A percentile compares a stretch with the other conserved stretches of the same genome.
Conservation (phyloP, 2,888 invertebrate species). For the Agriotes lineatus region DNA sequence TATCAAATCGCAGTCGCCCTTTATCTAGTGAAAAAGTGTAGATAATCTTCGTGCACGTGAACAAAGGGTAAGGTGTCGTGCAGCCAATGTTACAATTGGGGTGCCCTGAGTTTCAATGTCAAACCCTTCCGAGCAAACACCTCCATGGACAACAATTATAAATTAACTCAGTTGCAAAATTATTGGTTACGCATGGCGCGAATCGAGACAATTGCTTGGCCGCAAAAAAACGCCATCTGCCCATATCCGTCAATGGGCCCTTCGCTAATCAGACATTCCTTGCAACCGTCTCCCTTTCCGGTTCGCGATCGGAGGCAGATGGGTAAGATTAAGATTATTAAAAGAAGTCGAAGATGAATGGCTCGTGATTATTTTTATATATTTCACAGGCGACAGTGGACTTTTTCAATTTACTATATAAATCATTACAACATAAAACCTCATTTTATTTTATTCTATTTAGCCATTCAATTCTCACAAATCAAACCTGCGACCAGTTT, state of each 20-base stretch:
- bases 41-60: too few species aligned
- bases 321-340: constrained; percentile 41
- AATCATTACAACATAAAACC: constrained; percentile 43
- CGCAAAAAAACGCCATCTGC: constrained; percentile 31
- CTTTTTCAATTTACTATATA: constrained; percentile 44
- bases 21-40: too few species aligned
- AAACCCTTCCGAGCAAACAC: constrained; percentile 17
- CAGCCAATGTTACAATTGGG: too few species aligned
- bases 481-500: constrained; percentile 44
- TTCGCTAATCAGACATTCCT: too few species aligned
- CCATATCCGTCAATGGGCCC: constrained; percentile 18
- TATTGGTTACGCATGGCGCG: constrained; percentile 36
- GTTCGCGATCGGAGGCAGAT: constrained; percentile 33
- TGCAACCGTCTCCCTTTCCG: constrained; percentile 33
- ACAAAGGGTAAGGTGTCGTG: too few species aligned
- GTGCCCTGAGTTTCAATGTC: background rate
- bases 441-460: constrained; percentile 41
- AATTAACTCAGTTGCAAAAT: constrained; percentile 35
- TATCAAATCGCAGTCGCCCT: too few species aligned
- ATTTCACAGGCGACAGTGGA: constrained; percentile 41
- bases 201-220: too few species aligned
- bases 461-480: constrained; percentile 45
- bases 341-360: constrained; percentile 41
- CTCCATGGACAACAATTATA: constrained; percentile 37
- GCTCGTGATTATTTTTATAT: constrained; percentile 43